Conservation (phyloP, 2,888 invertebrate species). For the Drosophila affinis region DNA sequence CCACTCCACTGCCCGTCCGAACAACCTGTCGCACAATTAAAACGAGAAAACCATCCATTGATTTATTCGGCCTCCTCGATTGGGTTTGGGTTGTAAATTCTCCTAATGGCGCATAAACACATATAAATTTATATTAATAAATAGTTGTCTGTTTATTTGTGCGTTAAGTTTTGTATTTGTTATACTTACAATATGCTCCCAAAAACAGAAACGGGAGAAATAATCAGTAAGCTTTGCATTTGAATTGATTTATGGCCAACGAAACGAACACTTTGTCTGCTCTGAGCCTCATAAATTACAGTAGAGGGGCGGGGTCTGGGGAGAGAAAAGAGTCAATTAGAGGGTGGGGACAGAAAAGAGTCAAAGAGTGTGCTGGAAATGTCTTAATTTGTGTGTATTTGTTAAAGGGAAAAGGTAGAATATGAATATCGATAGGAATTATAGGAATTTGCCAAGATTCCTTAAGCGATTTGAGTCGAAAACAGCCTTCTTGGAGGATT, state of each 20-base stretch:
- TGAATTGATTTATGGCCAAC: slow-evolving; percentile 59
- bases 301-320: background rate
- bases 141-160: slow-evolving; percentile 22
- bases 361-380: slow-evolving; percentile 31
- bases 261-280: slow-evolving; percentile 4
- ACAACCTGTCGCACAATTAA: slow-evolving; percentile 60
- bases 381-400: slow-evolving; percentile 53
- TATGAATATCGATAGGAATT: background rate
- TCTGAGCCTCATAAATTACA: slow-evolving; percentile 8
- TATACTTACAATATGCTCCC: slow-evolving; percentile 2
- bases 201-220: background rate
- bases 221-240: slow-evolving; percentile 19
- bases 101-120: slow-evolving; percentile 67
- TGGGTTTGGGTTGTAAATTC: slow-evolving; percentile 46
- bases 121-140: slow-evolving; percentile 42
- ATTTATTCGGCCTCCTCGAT: slow-evolving; percentile 51
- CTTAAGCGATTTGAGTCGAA: no score
- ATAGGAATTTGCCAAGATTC: background rate
- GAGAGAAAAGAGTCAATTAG: slow-evolving; percentile 2
- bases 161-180: slow-evolving; percentile 23
- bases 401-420: background rate
- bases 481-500: no score
- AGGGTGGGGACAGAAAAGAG: background rate
- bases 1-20: background rate
- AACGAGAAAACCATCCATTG: slow-evolving; percentile 58